Base-by-base conservation (phyloP, 2,888 invertebrate species). In the Chaetogeoica ovagalla region DNA sequence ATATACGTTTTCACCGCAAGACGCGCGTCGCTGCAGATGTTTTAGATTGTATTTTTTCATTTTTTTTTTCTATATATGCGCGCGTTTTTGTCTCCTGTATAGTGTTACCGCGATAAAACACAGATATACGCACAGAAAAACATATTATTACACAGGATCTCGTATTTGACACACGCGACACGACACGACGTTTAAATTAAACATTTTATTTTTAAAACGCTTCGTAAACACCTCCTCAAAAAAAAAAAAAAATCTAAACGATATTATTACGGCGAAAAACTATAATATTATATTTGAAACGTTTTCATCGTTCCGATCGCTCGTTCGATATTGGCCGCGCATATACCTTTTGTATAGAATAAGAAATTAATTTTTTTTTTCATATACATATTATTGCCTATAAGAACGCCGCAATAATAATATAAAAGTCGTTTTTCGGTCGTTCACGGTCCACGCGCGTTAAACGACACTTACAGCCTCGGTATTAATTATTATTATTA, bases 401-500 rank as follows among this genome's bases (percentile, higher is more conserved):
- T 1, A 7, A 43, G 8, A 7, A 48, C 48, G 13, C 48, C 0
- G 48, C 48, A 15, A 11, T 48, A 15, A 3, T 48, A 48, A 55
- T 55, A 55, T 55, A 55, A 19, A 6, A 55, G 63, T 63, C 62
- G 73, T 48, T 23, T 39, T 48, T 17, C 21, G 21, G 62, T 37
- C 30, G 0, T 60, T 72, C 2, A 52, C 74, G 55, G 74, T 55
- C 21, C 39, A 21, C 19, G 23, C 75, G 43, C 59, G 75, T 76
- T 76, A 76, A 76, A 68, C 68, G 75, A 76, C 75, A 76, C 68
- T 68, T 43, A 13, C 48, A 48, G 48, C 66, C 66, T 43, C 48
- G 75, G 57, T 66, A 76, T 76, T 68, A 66, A 76, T 76, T 72
- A 57, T n/a, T 15, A 15, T 43, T 30, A 30, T 9, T 43, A 43